phyloP scores from a whole-genome alignment of 2,113 vertebrate species.

The Tauraco erythrolophus region DNA sequence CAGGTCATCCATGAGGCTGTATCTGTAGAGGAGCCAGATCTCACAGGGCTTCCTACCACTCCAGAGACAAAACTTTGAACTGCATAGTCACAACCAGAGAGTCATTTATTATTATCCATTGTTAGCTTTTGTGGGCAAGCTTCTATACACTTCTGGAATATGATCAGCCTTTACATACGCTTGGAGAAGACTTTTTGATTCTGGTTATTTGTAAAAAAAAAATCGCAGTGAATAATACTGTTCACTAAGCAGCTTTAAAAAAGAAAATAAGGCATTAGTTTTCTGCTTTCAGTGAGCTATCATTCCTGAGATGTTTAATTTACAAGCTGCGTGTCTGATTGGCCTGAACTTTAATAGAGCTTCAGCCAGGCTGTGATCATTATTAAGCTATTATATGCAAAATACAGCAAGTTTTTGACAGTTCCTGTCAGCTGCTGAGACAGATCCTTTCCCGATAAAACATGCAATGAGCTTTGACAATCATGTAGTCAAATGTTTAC shows the following conservation, averaged over 20 bases:
- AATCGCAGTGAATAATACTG: neutral
- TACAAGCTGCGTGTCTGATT: neutral
- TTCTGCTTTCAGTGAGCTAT: neutral
- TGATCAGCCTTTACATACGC: neutral
- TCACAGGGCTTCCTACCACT: neutral
- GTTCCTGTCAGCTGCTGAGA: neutral
- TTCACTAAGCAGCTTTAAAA: neutral
- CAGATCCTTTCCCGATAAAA: neutral
- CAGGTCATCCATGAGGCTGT: fast-evolving
- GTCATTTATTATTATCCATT: neutral
- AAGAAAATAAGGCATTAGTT: neutral
- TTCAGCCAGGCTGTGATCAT: neutral
- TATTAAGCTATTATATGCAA: neutral
- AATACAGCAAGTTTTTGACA: neutral
- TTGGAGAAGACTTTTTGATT: neutral
- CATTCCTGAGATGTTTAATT: neutral
- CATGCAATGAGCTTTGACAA: neutral
- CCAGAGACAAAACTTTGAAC: neutral
- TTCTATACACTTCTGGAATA: neutral
- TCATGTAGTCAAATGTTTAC: neutral
- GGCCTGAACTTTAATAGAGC: neutral
- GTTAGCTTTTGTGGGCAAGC: neutral
- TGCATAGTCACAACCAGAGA: neutral
- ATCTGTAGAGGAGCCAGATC: neutral
- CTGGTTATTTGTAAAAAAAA: neutral